Evolutionary conservation across 2,888 invertebrate genomes (phyloP).

Genomic region (Drosophila prostipennis): DNA sequence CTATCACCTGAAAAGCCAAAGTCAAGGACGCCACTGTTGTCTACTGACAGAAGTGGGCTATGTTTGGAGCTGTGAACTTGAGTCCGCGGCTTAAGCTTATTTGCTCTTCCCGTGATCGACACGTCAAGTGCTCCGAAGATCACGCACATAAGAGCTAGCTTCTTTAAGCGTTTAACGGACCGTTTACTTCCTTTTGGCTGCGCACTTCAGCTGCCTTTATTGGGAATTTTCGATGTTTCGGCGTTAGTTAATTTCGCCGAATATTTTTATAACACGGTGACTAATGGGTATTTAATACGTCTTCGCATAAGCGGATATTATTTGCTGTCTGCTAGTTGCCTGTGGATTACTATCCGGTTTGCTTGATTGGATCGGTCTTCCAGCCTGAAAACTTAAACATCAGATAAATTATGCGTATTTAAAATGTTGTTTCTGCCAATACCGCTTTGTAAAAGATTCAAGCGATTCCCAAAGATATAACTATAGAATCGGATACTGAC

Average conservation of each 20-base stretch:
- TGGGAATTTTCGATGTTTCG: slow-evolving; percentile 21
- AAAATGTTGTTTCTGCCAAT: slow-evolving; percentile 28
- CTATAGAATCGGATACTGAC: slow-evolving; percentile 21
- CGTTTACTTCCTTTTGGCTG: slow-evolving; percentile 26
- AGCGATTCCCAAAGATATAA: slow-evolving; percentile 15
- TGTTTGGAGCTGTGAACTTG: slow-evolving; percentile 28
- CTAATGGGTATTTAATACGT: slow-evolving; percentile 55
- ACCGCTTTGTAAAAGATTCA: slow-evolving; percentile 17
- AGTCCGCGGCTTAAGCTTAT: slow-evolving; percentile 6
- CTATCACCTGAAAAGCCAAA: slow-evolving; percentile 49
- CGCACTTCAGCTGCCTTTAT: slow-evolving; percentile 23
- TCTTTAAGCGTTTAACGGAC: slow-evolving; percentile 17
- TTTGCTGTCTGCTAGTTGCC: slow-evolving; percentile 42
- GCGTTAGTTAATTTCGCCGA: slow-evolving; percentile 38
- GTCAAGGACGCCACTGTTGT: slow-evolving; percentile 49
- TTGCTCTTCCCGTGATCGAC: slow-evolving; percentile 31
- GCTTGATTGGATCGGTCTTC: slow-evolving; percentile 39
- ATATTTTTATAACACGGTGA: slow-evolving; percentile 62
- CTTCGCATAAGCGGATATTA: slow-evolving; percentile 66
- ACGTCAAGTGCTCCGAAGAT: slow-evolving; percentile 14
- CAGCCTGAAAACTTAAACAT: slow-evolving; percentile 22
- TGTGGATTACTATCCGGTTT: slow-evolving; percentile 69
- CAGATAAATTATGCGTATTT: slow-evolving; percentile 42
- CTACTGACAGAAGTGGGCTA: slow-evolving; percentile 28
- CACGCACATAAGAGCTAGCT: slow-evolving; percentile 9